These are phyloP conservation scores for Temnothorax ravouxi DNA, from an alignment of 2,888 invertebrate genomes.

Conservation along the genomic window DNA sequence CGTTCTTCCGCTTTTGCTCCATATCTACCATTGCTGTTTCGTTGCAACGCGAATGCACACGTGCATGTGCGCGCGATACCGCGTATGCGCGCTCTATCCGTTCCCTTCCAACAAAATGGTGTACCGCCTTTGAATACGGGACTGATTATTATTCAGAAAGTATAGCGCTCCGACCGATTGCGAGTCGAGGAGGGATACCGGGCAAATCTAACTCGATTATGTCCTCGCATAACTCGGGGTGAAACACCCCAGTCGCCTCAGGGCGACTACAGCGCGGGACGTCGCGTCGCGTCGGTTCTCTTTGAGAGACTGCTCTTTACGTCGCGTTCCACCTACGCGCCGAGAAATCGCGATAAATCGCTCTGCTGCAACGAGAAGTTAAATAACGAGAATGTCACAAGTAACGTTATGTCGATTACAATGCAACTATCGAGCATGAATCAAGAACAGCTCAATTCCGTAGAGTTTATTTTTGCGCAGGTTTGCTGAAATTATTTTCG, in stretches of 20 bases:
- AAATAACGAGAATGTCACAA: slow-evolving; percentile 41
- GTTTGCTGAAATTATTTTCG: slow-evolving; percentile 26
- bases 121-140: slow-evolving; percentile 73
- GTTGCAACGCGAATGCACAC: slow-evolving; percentile 53
- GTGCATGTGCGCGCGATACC: slow-evolving; percentile 20
- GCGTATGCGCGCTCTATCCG: slow-evolving; percentile 28
- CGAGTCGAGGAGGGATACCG: slow-evolving; percentile 40
- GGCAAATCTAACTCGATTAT: slow-evolving; percentile 76
- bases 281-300: slow-evolving; percentile 33
- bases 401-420: neutral
- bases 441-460: neutral
- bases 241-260: slow-evolving; percentile 35
- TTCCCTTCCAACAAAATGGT: slow-evolving; percentile 46
- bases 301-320: slow-evolving; percentile 33
- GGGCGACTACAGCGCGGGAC: slow-evolving; percentile 6
- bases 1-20: slow-evolving; percentile 60
- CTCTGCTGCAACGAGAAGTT: slow-evolving; percentile 21
- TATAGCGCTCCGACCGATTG: slow-evolving; percentile 76
- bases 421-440: neutral
- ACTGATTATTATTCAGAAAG: slow-evolving; percentile 78
- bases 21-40: slow-evolving; percentile 40
- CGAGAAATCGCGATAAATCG: slow-evolving; percentile 61
- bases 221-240: slow-evolving; percentile 73
- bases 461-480: neutral
- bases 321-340: slow-evolving; percentile 60